Evolutionary conservation across 1,140 invertebrate genomes (phyloP).

Genomic region (Dreissena polymorpha): DNA sequence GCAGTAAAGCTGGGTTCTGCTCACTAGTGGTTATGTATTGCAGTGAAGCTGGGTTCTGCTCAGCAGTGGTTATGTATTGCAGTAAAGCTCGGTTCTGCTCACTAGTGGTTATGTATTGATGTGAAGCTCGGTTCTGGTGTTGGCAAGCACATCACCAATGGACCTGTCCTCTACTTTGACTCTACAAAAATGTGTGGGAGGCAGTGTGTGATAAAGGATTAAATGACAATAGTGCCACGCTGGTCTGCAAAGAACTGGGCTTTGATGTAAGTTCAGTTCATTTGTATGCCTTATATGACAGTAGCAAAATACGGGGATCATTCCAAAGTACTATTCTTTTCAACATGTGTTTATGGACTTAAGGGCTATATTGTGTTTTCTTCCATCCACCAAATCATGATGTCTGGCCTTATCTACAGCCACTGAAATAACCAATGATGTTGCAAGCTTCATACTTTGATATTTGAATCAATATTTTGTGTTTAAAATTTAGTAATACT

Average conservation of each 20-base stretch:
- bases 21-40: no score
- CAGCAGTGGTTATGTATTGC: no score
- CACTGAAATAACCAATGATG: no score
- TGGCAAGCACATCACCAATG: slow-evolving; percentile 46
- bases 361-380: background rate
- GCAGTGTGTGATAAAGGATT: slow-evolving; percentile 51
- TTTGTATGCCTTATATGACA: no score
- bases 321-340: no score
- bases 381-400: no score
- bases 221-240: slow-evolving; percentile 42
- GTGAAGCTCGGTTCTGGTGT: slow-evolving; percentile 64
- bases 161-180: slow-evolving; percentile 47
- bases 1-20: slow-evolving; percentile 65
- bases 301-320: no score
- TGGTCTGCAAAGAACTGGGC: slow-evolving; percentile 44
- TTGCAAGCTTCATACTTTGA: no score
- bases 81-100: no score
- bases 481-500: background rate
- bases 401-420: no score
- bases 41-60: no score
- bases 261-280: slow-evolving; percentile 8
- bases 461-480: background rate
- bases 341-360: background rate
- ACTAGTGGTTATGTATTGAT: slow-evolving; percentile 48
- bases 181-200: slow-evolving; percentile 23